Evolutionary conservation across 2,888 invertebrate genomes (phyloP), one percentile per base, ranked within the genome.

Genomic region (Anthophora plumipes): DNA sequence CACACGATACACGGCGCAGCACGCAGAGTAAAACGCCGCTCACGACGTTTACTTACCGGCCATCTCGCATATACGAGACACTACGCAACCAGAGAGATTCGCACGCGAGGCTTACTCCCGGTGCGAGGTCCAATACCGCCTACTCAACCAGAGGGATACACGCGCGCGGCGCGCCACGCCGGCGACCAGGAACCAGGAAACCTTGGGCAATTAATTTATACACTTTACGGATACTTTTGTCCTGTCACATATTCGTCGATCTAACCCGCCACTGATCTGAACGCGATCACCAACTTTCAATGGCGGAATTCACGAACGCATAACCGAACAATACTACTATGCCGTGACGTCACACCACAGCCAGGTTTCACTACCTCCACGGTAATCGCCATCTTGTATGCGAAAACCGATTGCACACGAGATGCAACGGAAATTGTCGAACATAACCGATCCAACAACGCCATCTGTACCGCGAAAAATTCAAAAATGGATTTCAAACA

Each of bases 271-370:
- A 60, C 59, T 20, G 46, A 52, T 60, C 55, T 46, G 54, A 67
- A 85, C 73, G 39, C 80, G 76, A 64, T 76, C 78, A 66, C 60
- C 46, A 55, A 50, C 60, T 87, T 78, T 83, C 90, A 90, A 90
- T 90, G 90, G 90, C 90, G 90, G 90, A 88, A 83, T 83, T 90
- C 90, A 89, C 86, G 86, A 88, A 85, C 85, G 90, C 90, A 90
- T 90, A 89, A 89, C 89, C 89, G 88, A 85, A 88, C 86, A 78
- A 83, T 83, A 80, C 88, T 81, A 83, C 88, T 80, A 82, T 77
- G 81, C 52, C 85, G 85, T 90, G 89, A 90, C 90, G 90, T 90
- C 90, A 90, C 88, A 82, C 80, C 76, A 83, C 83, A 71, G 71
- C 64, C 77, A 78, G 84, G 59, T 87, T 83, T 80, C 71, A 79